A percentile compares a stretch with the other conserved stretches of the same genome.
These are phyloP conservation scores for Moxostoma hubbsi DNA, from an alignment of 2,797 vertebrate species.

Conservation along the genomic window DNA sequence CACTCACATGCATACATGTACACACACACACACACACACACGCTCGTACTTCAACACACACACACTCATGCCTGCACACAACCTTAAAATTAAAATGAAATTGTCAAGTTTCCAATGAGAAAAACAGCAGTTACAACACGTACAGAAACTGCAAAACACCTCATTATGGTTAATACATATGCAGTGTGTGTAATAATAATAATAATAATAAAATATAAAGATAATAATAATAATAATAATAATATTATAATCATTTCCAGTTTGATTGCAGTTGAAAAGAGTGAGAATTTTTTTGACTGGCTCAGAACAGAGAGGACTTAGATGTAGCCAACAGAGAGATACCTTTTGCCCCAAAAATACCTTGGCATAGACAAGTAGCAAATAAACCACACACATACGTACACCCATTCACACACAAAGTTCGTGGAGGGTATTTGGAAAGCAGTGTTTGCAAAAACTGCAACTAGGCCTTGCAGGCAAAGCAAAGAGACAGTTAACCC, in stretches of 20 bases:
- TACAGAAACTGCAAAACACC: slow-evolving; percentile 74
- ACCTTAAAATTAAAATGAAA: slow-evolving; percentile 57
- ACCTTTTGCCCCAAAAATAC: slow-evolving; percentile 54
- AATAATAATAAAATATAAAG: slow-evolving; percentile 55
- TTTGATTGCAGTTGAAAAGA: slow-evolving; percentile 70
- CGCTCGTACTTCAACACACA: slow-evolving; percentile 23
- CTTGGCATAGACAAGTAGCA: slow-evolving; percentile 34
- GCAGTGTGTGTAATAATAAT: slow-evolving; percentile 64
- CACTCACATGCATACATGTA: slow-evolving; percentile 38
- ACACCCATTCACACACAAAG: slow-evolving; percentile 17
- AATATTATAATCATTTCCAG: slow-evolving; percentile 69
- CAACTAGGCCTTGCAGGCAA: neutral
- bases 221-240: slow-evolving; percentile 65
- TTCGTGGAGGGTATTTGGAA: slow-evolving; percentile 28
- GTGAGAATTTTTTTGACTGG: slow-evolving; percentile 68
- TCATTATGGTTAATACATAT: slow-evolving; percentile 54
- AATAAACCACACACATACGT: slow-evolving; percentile 33
- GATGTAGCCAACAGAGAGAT: slow-evolving; percentile 59
- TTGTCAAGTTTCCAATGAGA: slow-evolving; percentile 69
- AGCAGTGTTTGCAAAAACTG: slow-evolving; percentile 19
- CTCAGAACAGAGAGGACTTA: slow-evolving; percentile 72
- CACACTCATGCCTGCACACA: slow-evolving; percentile 46
- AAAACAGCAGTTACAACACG: slow-evolving; percentile 78
- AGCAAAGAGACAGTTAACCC: neutral
- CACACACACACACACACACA: slow-evolving; percentile 2